Evolutionary conservation across 2,888 invertebrate genomes (phyloP), one percentile per base, ranked within the genome.

Genomic region (Metellina segmentata): DNA sequence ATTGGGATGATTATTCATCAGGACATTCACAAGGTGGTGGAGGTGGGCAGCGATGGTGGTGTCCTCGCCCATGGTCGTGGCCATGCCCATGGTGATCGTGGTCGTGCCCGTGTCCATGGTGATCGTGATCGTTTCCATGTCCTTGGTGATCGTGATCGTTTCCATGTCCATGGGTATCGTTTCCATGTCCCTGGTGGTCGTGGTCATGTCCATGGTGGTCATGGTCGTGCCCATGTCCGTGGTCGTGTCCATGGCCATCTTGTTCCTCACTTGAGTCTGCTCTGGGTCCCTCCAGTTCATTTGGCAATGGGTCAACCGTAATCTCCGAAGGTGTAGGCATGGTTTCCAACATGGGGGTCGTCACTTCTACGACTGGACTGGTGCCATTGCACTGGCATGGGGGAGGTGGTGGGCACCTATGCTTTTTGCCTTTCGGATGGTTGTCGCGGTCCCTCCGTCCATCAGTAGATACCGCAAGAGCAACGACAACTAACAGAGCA

Each of bases 21-120:
- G 75, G 78, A 16, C 85, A 85, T n/a, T 61, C 61, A 53, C 85
- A 85, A 75, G 85, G 85, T 8, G 85, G 85, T 6, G 61, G 85
- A 11, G 85, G 53, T 8, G 85, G 85, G n/a, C 85, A 85, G 9
- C 52, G 51, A 51, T 51, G 51, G 52, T 78, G 78, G 78, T 78
- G 78, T 16, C 78, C 78, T 16, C 78, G 78, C 7, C 78, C 78
- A 51, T 77, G 78, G 49, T 77, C 77, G 1, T 78, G 78, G 11
- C 51, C 78, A 16, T 85, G 83, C 0, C 20, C 7, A 13, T 20
- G 34, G 9, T 85, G 53, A 13, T 34, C 85, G 9, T 85, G 83
- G 0, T 52, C 53, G n/a, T 74, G 85, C 13, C 72, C 75, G 16
- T 85, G 83, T 53, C 53, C 52, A 8, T 49, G 70, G n/a, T 81